phyloP scores from a whole-genome alignment of 2,797 vertebrate species.

The Aselliscus stoliczkanus region DNA sequence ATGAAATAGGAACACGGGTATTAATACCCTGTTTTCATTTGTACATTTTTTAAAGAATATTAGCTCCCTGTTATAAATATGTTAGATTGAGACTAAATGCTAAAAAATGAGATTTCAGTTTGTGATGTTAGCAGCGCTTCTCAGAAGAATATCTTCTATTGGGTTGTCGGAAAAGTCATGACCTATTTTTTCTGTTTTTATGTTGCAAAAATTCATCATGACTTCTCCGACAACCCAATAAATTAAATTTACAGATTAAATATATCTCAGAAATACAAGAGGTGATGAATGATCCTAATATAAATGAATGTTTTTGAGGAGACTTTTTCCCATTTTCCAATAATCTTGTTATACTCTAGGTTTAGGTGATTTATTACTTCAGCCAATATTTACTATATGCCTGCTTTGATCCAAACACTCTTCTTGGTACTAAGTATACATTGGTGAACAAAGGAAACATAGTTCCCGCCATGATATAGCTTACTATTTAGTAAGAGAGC shows the following conservation, averaged over 20 bases:
- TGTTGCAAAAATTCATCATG: too few relatives aligned
- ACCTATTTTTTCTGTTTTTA: too few relatives aligned
- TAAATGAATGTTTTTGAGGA: conserved; percentile 17
- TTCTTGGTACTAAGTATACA: neutral
- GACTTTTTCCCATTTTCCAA: neutral
- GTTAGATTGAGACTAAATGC: neutral
- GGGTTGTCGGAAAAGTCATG: too few relatives aligned
- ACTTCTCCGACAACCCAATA: too few relatives aligned
- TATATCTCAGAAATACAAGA: neutral
- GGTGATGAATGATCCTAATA: neutral
- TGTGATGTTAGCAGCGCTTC: conserved; percentile 13
- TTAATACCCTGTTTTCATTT: conserved; percentile 27
- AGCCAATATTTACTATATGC: neutral
- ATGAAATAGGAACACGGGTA: conserved; percentile 5
- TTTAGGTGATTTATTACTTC: neutral
- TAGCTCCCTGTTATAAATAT: neutral
- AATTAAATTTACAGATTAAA: conserved; percentile 34
- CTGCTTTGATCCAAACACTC: neutral
- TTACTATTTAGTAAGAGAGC: neutral
- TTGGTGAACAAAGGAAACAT: neutral
- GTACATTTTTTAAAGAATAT: conserved; percentile 12
- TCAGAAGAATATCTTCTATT: conserved; percentile 38
- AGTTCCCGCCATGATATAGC: neutral
- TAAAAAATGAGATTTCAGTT: conserved; percentile 28
- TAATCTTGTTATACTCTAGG: neutral